phyloP scores from a whole-genome alignment of 2,113 vertebrate species.

The Semicossyphus pulcher region DNA sequence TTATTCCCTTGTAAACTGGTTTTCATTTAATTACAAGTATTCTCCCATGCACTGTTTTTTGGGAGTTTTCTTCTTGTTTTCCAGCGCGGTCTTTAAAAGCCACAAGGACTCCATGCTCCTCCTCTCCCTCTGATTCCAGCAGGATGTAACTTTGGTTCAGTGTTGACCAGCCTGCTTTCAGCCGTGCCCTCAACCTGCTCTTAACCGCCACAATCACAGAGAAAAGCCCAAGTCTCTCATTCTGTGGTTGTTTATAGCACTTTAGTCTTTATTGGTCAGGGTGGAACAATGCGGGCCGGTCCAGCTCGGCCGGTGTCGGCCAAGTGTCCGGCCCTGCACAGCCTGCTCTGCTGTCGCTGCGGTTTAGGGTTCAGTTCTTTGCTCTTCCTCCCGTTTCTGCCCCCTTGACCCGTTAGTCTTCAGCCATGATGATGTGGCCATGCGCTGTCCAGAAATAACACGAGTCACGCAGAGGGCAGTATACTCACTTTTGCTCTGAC shows the following conservation, averaged over 20 bases:
- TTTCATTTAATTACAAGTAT: constrained; percentile 43
- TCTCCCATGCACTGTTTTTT: constrained; percentile 19
- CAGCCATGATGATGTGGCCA: constrained; percentile 52
- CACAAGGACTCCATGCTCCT: constrained; percentile 29
- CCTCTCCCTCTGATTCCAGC: constrained; percentile 38
- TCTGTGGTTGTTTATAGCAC: constrained; percentile 65
- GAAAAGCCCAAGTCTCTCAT: constrained; percentile 47
- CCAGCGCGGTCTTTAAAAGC: constrained; percentile 32
- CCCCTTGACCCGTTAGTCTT: constrained; percentile 54
- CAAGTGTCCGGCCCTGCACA: constrained; percentile 53
- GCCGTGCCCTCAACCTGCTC: constrained; percentile 58
- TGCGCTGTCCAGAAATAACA: constrained; percentile 54
- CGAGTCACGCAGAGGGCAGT: constrained; percentile 54
- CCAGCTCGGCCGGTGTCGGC: constrained; percentile 51
- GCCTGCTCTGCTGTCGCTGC: constrained; percentile 32
- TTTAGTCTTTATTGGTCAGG: constrained; percentile 56
- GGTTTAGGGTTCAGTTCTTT: constrained; percentile 56
- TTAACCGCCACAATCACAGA: constrained; percentile 55
- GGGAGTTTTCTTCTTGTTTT: constrained; percentile 38
- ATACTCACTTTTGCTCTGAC: constrained; percentile 6
- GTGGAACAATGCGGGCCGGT: constrained; percentile 55
- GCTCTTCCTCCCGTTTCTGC: constrained; percentile 44
- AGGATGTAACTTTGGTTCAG: constrained; percentile 52
- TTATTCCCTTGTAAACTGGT: constrained; percentile 24
- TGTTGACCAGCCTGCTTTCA: constrained; percentile 53